Evolutionary conservation across 2,888 invertebrate genomes (phyloP), one percentile per base, ranked within the genome.

Genomic region (Melikaiella ostensackeni): DNA sequence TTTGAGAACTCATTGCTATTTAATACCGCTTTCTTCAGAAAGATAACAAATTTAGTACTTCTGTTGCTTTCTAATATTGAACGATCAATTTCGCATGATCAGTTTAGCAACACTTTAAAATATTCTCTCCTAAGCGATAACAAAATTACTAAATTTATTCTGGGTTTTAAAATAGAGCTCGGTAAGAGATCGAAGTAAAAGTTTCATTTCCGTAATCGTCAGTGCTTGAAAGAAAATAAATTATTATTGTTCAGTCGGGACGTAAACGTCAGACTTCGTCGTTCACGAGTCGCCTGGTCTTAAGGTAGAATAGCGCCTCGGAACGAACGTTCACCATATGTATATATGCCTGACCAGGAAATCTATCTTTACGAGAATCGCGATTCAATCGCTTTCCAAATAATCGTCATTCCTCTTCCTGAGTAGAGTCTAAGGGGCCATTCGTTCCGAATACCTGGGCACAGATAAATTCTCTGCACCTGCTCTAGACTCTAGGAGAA

Each of bases 281-380:
- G 50, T 70, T 70, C 66, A 30, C 30, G 66, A 50, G 66, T 70
- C 46, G 46, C 46, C 46, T 70, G 24, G 66, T 19, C 66, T 46
- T 66, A 66, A 66, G 66, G 46, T 66, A 24, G 66, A 66, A 27
- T 46, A 66, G 66, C 46, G 66, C n/a, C 46, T 70, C 24, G 30
- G 46, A 81, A 75, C 78, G 77, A 77, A 74, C 81, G 77, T 78
- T 82, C 79, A 75, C 82, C 82, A 78, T 80, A 81, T 82, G 81
- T 81, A 82, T 81, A 82, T 82, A 82, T 81, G 81, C 77, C 82
- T 75, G 75, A 79, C 78, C 64, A 76, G 78, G 77, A 76, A 79
- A 82, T 81, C 50, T 70, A 70, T 50, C 46, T 70, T 50, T 70
- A 70, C 11, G 50, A 70, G 70, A 70, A 70, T 50, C 50, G 50